Conservation (phyloP, 2,888 invertebrate genomes). For the Melolontha melolontha region DNA sequence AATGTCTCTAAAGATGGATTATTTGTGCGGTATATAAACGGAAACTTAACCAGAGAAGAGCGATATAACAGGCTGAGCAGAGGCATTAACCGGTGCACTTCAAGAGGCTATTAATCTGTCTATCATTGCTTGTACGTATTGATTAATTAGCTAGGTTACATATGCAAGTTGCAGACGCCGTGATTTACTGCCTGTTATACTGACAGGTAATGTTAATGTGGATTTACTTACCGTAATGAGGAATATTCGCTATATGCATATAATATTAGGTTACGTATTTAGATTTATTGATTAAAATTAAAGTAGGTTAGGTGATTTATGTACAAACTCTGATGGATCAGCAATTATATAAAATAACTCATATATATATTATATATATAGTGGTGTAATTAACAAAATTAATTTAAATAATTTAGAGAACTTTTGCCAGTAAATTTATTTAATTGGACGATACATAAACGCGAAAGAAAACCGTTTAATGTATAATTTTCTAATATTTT, state of each 20-base stretch:
- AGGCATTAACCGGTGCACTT: slow-evolving; percentile 16
- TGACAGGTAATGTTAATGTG: slow-evolving; percentile 34
- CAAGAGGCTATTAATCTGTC: slow-evolving; percentile 35
- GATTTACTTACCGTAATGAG: slow-evolving; percentile 32
- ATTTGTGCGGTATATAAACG: background rate
- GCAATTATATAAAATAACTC: too few species aligned
- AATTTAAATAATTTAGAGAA: too few species aligned
- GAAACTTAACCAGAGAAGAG: slow-evolving; percentile 11
- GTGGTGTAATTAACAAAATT: too few species aligned
- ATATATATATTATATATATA: slow-evolving; percentile 8
- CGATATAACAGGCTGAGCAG: slow-evolving; percentile 6
- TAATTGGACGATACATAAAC: too few species aligned
- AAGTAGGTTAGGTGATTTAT: too few species aligned
- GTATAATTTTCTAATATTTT: too few species aligned
- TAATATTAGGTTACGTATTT: slow-evolving; percentile 6
- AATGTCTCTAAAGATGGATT: slow-evolving; percentile 2
- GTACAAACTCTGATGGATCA: too few species aligned
- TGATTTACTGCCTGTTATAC: slow-evolving; percentile 30
- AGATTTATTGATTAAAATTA: slow-evolving; percentile 20
- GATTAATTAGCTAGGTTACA: slow-evolving; percentile 38
- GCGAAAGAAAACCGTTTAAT: too few species aligned
- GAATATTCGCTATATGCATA: background rate
- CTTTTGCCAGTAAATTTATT: too few species aligned
- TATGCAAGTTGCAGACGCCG: slow-evolving; percentile 31
- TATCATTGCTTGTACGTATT: slow-evolving; percentile 33